Evolutionary conservation across 2,888 invertebrate species (phyloP).

Genomic region (Isoperla grammatica): DNA sequence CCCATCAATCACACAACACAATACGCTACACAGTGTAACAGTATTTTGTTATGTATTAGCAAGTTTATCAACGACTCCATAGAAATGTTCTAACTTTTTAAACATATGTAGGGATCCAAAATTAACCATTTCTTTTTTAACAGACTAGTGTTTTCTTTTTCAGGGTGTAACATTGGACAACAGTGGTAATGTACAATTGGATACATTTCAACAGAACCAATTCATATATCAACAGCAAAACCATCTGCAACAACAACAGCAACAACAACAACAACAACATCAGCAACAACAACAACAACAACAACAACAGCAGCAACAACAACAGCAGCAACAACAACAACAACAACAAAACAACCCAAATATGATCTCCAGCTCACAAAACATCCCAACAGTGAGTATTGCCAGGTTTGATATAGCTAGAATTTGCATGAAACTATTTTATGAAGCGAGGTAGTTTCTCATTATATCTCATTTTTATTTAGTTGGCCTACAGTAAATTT

Average conservation of each 20-base stretch:
- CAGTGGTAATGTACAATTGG: slow-evolving; percentile 55
- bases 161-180: slow-evolving; percentile 59
- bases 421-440: too few relatives aligned
- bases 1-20: too few relatives aligned
- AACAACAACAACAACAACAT: slow-evolving; percentile 36
- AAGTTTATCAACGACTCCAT: too few relatives aligned
- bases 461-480: too few relatives aligned
- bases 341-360: slow-evolving; percentile 21
- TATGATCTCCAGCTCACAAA: slow-evolving; percentile 33
- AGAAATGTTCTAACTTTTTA: too few relatives aligned
- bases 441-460: too few relatives aligned
- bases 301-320: slow-evolving; percentile 36
- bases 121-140: too few relatives aligned
- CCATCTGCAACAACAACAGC: slow-evolving; percentile 48
- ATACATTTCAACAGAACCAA: slow-evolving; percentile 44
- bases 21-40: too few relatives aligned
- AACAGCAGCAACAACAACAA: slow-evolving; percentile 24
- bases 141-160: slow-evolving; percentile 29
- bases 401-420: too few relatives aligned
- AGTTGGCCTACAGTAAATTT: too few relatives aligned
- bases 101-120: too few relatives aligned
- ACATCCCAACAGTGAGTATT: slow-evolving; percentile 32
- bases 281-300: slow-evolving; percentile 50
- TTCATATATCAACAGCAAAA: slow-evolving; percentile 28
- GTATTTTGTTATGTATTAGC: too few relatives aligned